These are phyloP conservation scores for Linyphia triangularis DNA, from an alignment of 2,888 invertebrate species.

Conservation along the genomic window DNA sequence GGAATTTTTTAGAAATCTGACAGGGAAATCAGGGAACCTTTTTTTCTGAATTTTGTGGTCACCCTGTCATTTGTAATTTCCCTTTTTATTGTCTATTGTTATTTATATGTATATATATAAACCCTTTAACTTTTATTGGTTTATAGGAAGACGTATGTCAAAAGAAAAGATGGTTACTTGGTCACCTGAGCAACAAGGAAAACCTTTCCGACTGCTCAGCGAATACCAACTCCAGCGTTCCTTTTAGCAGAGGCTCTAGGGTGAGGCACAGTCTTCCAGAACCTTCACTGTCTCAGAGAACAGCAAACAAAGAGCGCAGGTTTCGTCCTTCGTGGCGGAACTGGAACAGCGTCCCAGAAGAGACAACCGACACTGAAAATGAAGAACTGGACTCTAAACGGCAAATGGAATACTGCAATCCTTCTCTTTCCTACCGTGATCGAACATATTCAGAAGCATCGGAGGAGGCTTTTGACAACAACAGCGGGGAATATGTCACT, in stretches of 20 bases:
- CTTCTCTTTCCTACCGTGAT: slow-evolving; percentile 56
- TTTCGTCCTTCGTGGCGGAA: slow-evolving; percentile 65
- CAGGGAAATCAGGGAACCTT: no score
- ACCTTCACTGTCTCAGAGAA: slow-evolving; percentile 55
- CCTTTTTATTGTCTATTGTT: background rate
- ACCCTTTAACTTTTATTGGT: background rate
- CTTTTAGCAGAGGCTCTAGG: slow-evolving; percentile 56
- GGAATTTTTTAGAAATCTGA: no score
- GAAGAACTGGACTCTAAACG: slow-evolving; percentile 76
- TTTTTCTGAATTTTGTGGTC: no score
- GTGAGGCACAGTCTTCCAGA: slow-evolving; percentile 70
- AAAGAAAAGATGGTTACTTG: slow-evolving; percentile 57
- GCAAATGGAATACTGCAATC: slow-evolving; percentile 58
- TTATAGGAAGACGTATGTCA: slow-evolving; percentile 64
- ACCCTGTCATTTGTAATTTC: no score
- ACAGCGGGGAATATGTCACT: slow-evolving; percentile 77
- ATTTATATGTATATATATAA: background rate
- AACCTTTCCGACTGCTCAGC: slow-evolving; percentile 39
- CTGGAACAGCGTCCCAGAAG: slow-evolving; percentile 76
- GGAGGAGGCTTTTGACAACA: slow-evolving; percentile 66
- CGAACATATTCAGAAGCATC: slow-evolving; percentile 55
- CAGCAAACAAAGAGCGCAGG: slow-evolving; percentile 31
- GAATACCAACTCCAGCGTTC: slow-evolving; percentile 22
- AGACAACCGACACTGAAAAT: slow-evolving; percentile 78
- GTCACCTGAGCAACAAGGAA: slow-evolving; percentile 50